A percentile compares a stretch with the other conserved stretches of the same genome.
Evolutionary conservation across 2,888 invertebrate species (phyloP).

Genomic region (Pristionchus fissidentatus): DNA sequence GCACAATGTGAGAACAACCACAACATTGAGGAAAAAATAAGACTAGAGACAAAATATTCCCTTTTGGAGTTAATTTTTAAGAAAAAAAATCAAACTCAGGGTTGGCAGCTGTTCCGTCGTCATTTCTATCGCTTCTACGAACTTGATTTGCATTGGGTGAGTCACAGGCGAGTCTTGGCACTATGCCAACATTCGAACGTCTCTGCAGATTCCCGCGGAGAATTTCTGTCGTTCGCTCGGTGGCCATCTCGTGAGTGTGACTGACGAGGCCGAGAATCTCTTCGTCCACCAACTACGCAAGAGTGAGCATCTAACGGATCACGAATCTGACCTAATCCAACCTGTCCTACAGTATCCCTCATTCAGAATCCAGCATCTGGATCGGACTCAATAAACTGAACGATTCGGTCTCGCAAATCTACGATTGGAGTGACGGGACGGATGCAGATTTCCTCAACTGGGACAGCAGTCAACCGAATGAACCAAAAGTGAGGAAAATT

Average conservation of each 20-base stretch:
- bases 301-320: conserved; percentile 57
- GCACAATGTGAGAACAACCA: conserved; percentile 61
- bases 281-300: conserved; percentile 70
- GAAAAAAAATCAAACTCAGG: conserved; percentile 51
- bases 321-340: neutral
- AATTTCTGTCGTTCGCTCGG: conserved; percentile 72
- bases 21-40: conserved; percentile 49
- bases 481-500: conserved; percentile 62
- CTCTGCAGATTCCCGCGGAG: conserved; percentile 65
- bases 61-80: neutral
- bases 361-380: conserved; percentile 73
- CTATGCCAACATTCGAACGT: neutral
- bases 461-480: conserved; percentile 71
- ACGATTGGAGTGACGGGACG: conserved; percentile 70
- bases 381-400: conserved; percentile 72
- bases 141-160: conserved; percentile 68
- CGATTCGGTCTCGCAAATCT: conserved; percentile 60
- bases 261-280: conserved; percentile 69
- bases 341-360: neutral
- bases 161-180: neutral
- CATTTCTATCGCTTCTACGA: conserved; percentile 72
- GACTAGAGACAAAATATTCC: neutral
- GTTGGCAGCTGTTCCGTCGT: conserved; percentile 69
- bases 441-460: conserved; percentile 68
- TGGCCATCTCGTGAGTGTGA: conserved; percentile 68